phyloP scores from a whole-genome alignment of 2,113 vertebrate genomes.

The Chloroceryle aenea region DNA sequence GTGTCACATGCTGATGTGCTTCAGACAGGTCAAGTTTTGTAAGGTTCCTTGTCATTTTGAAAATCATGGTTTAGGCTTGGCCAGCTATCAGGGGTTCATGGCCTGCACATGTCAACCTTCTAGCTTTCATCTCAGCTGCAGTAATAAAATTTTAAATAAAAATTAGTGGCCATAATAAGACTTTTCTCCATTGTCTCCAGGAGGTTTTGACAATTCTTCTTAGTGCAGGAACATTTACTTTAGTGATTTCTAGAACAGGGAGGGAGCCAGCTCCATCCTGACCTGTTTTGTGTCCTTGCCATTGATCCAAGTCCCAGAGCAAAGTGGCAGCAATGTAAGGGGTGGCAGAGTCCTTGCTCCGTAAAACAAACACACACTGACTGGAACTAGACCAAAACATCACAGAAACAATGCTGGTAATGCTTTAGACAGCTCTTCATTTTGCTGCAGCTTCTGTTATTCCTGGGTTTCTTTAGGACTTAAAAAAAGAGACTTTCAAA shows the following conservation, averaged over 20 bases:
- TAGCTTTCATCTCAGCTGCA: not conserved
- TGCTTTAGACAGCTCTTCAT: not conserved
- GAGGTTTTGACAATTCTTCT: not conserved
- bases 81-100: not conserved
- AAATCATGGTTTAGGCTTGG: not conserved
- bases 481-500: not conserved
- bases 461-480: not conserved
- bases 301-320: not conserved
- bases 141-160: not conserved
- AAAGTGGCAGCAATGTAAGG: fast-evolving
- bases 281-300: fast-evolving
- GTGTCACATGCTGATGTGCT: conserved; percentile 4
- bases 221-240: not conserved
- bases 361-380: fast-evolving
- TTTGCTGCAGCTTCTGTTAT: not conserved
- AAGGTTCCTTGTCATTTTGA: not conserved
- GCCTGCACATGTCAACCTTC: not conserved
- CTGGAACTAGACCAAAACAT: not conserved
- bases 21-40: conserved; percentile 20
- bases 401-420: not conserved
- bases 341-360: not conserved
- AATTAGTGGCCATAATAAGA: not conserved
- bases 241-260: not conserved
- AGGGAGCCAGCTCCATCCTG: not conserved
- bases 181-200: not conserved